A percentile compares a stretch with the other conserved stretches of the same genome.
Evolutionary conservation across 2,888 invertebrate species (phyloP).

Genomic region (Chrysolina americana): DNA sequence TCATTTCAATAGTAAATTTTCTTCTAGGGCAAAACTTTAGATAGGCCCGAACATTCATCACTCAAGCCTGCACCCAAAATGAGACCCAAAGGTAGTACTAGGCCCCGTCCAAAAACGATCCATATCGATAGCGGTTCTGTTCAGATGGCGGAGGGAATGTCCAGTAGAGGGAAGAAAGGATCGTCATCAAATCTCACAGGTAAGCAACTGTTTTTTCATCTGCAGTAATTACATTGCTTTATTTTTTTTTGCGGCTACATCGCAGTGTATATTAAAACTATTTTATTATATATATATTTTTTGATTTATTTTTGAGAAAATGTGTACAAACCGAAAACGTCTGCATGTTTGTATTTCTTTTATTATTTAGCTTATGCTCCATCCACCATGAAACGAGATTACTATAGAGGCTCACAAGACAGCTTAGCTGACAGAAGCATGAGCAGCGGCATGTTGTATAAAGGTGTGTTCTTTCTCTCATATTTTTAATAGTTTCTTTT

Average conservation of each 20-base stretch:
- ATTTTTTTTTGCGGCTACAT: background rate
- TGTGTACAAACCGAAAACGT: constrained; percentile 49
- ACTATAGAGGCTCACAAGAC: constrained; percentile 93
- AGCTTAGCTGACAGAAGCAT: constrained; percentile 83
- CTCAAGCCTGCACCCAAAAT: constrained; percentile 77
- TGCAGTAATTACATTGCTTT: constrained; percentile 28
- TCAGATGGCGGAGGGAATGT: constrained; percentile 84
- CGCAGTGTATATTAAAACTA: constrained; percentile 12
- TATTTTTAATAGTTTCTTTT: constrained; percentile 21
- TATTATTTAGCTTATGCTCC: constrained; percentile 67
- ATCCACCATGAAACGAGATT: constrained; percentile 87
- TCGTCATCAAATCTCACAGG: constrained; percentile 88
- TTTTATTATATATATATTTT: constrained; percentile 15
- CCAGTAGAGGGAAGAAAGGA: constrained; percentile 84
- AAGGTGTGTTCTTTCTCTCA: constrained; percentile 76
- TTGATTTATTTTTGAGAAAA: constrained; percentile 26
- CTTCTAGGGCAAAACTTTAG: constrained; percentile 83
- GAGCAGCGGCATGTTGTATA: constrained; percentile 75
- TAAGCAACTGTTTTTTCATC: constrained; percentile 65
- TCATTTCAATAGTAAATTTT: no score
- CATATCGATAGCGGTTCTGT: constrained; percentile 88
- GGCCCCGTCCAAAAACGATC: constrained; percentile 91
- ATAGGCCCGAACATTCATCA: constrained; percentile 77
- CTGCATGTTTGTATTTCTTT: constrained; percentile 58
- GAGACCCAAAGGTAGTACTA: constrained; percentile 75